Base-by-base conservation (phyloP, 2,888 invertebrate species). In the Amblyteles armatorius region DNA sequence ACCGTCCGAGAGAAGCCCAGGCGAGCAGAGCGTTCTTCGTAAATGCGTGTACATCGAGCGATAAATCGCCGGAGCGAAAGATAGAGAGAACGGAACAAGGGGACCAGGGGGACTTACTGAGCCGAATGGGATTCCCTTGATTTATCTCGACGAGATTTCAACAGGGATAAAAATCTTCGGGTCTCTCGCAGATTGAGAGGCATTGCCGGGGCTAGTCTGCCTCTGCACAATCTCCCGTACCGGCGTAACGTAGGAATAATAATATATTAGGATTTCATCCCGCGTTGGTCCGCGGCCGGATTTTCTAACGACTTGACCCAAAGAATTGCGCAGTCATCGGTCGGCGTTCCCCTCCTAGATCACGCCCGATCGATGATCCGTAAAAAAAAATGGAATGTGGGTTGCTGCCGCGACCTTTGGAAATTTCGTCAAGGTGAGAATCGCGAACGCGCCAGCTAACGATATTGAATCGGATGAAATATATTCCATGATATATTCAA, bases 111-210 rank as follows among this genome's bases (percentile, higher is more conserved):
- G 82, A 79, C 86, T 87, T 87, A 87, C 81, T 79, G 83, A 67
- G 74, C 79, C 84, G 87, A 89, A 89, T 88, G 83, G 87, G 87
- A 89, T 89, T 88, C 69, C 80, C 85, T 89, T 90, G 90, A 90
- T 90, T 90, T 90, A 90, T 90, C 88, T 89, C 85, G 84, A 88
- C 89, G 88, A 89, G 89, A 90, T 90, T 89, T 89, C 88, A 87
- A 89, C 84, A 74, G 72, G 88, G 88, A 90, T 90, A 89, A 90
- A 90, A 88, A 89, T 88, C 87, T 87, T 87, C 76, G 79, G 82
- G 77, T 81, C 78, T 83, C 60, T 83, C 60, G 44, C 63, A 67
- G 80, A 73, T 80, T 55, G 40, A 67, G 67, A 67, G 67, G 74
- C 48, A 29, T 63, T 50, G 19, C 74, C 63, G 50, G 44, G 65